Evolutionary conservation across 2,797 vertebrate genomes (phyloP).

Genomic region (Dipus sagitta): DNA sequence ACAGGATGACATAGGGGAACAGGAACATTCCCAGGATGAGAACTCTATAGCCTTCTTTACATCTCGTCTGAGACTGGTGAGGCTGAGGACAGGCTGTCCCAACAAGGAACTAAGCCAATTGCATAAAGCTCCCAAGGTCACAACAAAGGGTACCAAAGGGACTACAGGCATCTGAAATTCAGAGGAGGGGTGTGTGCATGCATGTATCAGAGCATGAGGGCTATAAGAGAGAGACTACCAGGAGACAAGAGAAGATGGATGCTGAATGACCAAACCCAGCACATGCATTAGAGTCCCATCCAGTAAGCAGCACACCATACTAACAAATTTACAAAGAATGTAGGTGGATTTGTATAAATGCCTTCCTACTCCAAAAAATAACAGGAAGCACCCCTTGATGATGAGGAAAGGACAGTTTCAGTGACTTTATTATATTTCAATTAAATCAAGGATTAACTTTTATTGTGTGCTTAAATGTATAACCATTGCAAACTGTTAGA

Average conservation of each 20-base stretch:
- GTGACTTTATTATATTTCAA: not conserved
- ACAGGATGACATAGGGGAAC: not conserved
- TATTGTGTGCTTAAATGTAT: constrained; percentile 2
- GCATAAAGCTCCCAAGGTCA: not conserved
- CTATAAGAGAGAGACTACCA: not conserved
- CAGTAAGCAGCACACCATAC: not conserved
- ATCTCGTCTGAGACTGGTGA: not conserved
- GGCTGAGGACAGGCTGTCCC: not conserved
- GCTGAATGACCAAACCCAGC: not conserved
- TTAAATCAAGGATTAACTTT: constrained; percentile 23
- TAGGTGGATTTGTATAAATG: not conserved
- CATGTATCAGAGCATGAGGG: not conserved
- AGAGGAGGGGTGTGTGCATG: not conserved
- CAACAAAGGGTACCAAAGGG: not conserved
- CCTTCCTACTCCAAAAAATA: not conserved
- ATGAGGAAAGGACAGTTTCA: not conserved
- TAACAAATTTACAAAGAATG: not conserved
- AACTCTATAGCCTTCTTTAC: not conserved
- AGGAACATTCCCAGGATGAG: not conserved
- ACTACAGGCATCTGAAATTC: not conserved
- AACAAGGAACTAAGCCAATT: not conserved
- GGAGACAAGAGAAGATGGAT: not conserved
- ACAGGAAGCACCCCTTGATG: not conserved
- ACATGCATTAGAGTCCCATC: not conserved
- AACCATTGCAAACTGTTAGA: not conserved